Percentiles rank a stretch among this genome's conserved stretches.
phyloP scores from a whole-genome alignment of 2,113 vertebrate genomes.

The Eubucco bourcierii region DNA sequence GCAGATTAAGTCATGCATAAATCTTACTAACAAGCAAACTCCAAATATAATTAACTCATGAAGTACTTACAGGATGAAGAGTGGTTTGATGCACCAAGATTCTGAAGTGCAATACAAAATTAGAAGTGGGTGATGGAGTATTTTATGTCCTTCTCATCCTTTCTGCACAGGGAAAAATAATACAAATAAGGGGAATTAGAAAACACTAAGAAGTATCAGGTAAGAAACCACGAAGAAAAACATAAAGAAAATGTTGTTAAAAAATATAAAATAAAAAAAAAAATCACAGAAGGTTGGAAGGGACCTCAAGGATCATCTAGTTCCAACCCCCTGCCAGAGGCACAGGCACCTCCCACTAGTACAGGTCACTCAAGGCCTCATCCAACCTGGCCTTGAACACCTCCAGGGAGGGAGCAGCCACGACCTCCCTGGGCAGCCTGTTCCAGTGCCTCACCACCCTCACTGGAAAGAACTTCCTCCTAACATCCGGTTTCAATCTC shows the following conservation, averaged over 20 bases:
- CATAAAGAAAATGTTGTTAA: neutral
- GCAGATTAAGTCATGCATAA: neutral
- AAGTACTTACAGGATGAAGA: neutral
- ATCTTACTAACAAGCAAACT: neutral
- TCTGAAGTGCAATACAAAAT: neutral
- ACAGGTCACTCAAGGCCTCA: no score
- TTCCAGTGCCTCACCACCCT: no score
- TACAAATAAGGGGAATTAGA: neutral
- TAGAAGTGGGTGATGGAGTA: neutral
- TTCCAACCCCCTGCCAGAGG: no score
- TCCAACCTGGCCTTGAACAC: no score
- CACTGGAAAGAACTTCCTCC: no score
- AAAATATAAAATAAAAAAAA: no score
- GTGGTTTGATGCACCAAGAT: fast-evolving
- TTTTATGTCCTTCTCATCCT: neutral
- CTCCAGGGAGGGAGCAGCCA: no score
- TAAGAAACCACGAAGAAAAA: neutral
- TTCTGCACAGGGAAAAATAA: neutral
- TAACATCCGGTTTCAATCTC: no score
- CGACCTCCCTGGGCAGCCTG: no score
- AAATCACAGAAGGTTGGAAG: no score
- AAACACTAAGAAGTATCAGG: neutral
- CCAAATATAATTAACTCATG: neutral
- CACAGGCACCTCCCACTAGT: no score
- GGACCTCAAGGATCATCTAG: no score